These are phyloP conservation scores for Cryptotis parvus DNA, from an alignment of 2,113 vertebrate genomes.

Conservation along the genomic window DNA sequence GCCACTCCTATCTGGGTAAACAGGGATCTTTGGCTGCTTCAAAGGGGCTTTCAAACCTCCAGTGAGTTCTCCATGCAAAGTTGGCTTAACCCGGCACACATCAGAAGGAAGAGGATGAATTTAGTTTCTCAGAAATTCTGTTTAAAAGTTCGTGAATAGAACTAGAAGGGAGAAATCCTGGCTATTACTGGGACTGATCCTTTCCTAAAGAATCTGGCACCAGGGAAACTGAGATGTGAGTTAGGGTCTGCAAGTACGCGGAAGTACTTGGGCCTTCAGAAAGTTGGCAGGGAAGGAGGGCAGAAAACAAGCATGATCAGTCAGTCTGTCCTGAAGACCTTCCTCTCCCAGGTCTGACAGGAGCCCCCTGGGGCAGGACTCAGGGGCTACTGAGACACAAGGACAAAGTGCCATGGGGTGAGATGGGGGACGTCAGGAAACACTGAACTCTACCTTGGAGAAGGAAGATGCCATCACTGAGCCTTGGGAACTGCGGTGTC, in stretches of 20 bases:
- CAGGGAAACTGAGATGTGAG: fast-evolving
- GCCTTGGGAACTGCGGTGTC: not conserved
- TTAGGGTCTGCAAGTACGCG: fast-evolving
- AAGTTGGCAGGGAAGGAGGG: fast-evolving
- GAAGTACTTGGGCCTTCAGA: not conserved
- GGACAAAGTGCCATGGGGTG: not conserved
- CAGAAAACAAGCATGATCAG: not conserved
- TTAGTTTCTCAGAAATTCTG: not conserved
- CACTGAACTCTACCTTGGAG: not conserved
- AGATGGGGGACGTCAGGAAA: not conserved
- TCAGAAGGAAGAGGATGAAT: fast-evolving
- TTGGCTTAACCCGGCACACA: not conserved
- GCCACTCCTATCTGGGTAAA: not conserved
- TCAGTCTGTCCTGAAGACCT: fast-evolving
- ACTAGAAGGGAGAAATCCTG: not conserved
- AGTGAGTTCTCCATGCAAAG: not conserved
- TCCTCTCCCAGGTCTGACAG: not conserved
- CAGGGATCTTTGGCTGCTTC: not conserved
- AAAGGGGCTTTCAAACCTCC: not conserved
- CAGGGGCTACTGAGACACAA: not conserved
- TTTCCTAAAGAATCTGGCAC: too few species aligned
- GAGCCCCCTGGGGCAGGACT: fast-evolving
- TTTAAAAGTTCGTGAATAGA: not conserved
- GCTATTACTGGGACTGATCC: not conserved
- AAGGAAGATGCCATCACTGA: not conserved